Base-by-base conservation (phyloP, 35 echinoderm and acorn worm genomes). In the Apostichopus japonicus region DNA sequence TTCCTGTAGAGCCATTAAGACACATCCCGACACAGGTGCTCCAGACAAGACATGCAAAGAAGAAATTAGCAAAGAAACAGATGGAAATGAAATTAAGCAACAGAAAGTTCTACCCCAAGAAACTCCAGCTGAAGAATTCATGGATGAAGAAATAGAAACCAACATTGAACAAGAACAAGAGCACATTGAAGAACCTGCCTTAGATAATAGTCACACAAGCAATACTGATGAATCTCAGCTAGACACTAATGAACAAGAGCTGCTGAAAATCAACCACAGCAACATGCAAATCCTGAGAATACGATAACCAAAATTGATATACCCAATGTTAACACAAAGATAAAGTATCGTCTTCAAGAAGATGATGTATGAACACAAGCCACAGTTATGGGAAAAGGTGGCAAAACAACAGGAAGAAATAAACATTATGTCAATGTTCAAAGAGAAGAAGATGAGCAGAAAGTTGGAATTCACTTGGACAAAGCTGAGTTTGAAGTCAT, bases 21-120 rank as follows among this genome's bases (percentile, higher is more conserved):
- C 56, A 51, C 78, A 62, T 6, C 79, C 91, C 1, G 91, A n/a
- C n/a, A n/a, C 84, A 93, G 23, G 25, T 24, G 15, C 61, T 10
- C 0, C 61, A 65, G 8, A 65, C 8, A 65, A 65, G 61, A 8
- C 15, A 15, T 65, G 61, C 8, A 65, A 65, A 10, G 61, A 65
- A 8, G 15, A 10, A 15, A 27, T 27, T 0, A 27, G 25, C 25
- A 27, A 27, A 27, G 25, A 27, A 27, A 27, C 25, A 27, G 25
- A 10, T 65, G 1, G 0, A 15, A 65, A 10, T 8, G 61, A 65
- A 65, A 65, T 15, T 10, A 65, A 15, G 61, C 10, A 14, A 14
- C 3, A 14, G 62, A 27, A 0, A 27, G 25, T 27, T 27, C 25
- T 27, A 27, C 25, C 25, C 25, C 0, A 27, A 27, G 25, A 65